phyloP scores from a whole-genome alignment of 2,113 vertebrate species.

The Myrmophylax atrothorax region DNA sequence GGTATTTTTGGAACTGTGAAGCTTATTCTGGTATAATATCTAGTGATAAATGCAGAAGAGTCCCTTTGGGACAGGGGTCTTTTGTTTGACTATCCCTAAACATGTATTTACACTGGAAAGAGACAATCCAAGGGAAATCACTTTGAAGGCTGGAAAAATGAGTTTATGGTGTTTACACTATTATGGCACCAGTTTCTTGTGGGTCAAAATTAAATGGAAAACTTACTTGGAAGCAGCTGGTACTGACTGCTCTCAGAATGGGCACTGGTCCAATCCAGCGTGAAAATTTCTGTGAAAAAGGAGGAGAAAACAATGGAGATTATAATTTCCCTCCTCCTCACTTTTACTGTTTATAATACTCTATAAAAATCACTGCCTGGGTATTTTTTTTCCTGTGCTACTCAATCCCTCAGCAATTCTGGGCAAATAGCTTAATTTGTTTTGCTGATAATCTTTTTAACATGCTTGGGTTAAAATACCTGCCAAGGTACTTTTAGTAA shows the following conservation, averaged over 20 bases:
- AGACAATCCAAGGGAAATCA: background rate
- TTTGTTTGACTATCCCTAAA: background rate
- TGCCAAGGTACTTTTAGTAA: background rate
- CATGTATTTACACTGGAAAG: background rate
- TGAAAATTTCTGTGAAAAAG: background rate
- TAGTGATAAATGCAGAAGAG: background rate
- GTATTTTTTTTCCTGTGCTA: background rate
- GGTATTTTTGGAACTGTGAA: constrained; percentile 47
- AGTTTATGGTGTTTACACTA: background rate
- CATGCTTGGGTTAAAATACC: background rate
- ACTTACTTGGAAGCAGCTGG: background rate
- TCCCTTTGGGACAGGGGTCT: background rate
- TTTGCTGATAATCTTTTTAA: background rate
- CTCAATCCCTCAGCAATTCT: background rate
- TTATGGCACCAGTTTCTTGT: background rate
- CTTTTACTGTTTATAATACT: background rate
- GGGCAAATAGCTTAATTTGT: background rate
- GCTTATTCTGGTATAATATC: background rate
- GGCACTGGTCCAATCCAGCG: background rate
- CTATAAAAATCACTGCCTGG: background rate
- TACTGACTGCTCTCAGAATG: background rate
- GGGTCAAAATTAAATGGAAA: background rate
- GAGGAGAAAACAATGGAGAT: background rate
- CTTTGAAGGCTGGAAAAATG: background rate
- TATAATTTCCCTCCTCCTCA: background rate